A percentile compares a stretch with the other conserved stretches of the same genome.
These are phyloP conservation scores for Puntigrus tetrazona DNA, from an alignment of 2,113 vertebrate genomes.

Conservation along the genomic window DNA sequence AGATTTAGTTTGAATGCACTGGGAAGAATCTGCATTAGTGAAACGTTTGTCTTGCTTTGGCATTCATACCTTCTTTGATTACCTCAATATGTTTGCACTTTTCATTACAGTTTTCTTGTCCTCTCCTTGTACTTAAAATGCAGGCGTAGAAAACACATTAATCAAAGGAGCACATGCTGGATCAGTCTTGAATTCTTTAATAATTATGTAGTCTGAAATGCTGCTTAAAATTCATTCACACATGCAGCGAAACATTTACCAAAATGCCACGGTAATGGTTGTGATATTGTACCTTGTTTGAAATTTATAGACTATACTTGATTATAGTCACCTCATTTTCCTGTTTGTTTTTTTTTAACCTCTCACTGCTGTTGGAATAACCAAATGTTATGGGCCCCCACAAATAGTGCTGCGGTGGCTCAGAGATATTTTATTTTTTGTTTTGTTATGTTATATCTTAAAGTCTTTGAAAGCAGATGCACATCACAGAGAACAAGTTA, in stretches of 20 bases:
- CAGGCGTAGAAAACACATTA: constrained; percentile 63
- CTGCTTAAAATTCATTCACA: constrained; percentile 2
- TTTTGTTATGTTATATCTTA: background rate
- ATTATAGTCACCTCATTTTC: background rate
- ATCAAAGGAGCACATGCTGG: constrained; percentile 71
- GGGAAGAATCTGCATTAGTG: background rate
- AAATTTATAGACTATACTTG: background rate
- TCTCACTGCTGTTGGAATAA: background rate
- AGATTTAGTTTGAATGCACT: background rate
- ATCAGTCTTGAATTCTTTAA: constrained; percentile 25
- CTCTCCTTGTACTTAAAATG: constrained; percentile 47
- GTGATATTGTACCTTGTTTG: constrained; percentile 4
- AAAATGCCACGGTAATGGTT: constrained; percentile 14
- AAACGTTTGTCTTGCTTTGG: constrained; percentile 23
- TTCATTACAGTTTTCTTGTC: constrained; percentile 59
- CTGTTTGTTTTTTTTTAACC: background rate
- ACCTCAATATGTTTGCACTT: constrained; percentile 32
- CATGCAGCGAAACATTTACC: background rate
- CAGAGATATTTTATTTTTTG: background rate
- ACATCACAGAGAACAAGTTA: background rate
- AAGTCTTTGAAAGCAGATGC: background rate
- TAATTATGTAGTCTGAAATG: background rate
- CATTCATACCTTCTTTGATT: constrained; percentile 34
- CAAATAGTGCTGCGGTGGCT: background rate
- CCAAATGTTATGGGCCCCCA: background rate